Evolutionary conservation across 2,888 invertebrate species (phyloP).

Genomic region (Athalia circularis): DNA sequence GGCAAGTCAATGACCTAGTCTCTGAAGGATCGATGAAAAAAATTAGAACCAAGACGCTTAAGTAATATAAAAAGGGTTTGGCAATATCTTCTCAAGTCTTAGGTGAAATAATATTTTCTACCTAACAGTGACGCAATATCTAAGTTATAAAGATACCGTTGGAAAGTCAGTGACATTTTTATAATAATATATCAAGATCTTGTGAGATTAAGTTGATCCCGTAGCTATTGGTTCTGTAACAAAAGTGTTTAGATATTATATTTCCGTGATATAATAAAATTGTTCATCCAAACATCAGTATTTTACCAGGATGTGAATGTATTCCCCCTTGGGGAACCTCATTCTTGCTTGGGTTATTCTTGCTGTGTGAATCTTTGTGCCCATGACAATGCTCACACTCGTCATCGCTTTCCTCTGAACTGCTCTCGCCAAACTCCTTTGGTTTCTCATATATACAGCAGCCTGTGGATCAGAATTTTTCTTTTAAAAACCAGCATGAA

Average conservation of each 20-base stretch:
- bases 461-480: constrained; percentile 76
- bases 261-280: not conserved
- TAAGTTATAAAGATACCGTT: constrained; percentile 9
- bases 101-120: not conserved
- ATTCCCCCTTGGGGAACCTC: constrained; percentile 54
- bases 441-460: constrained; percentile 97
- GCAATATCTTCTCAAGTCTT: constrained; percentile 26
- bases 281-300: not conserved
- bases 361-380: constrained; percentile 75
- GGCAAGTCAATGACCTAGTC: not conserved
- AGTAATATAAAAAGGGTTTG: not conserved
- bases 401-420: constrained; percentile 87
- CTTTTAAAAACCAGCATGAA: constrained; percentile 18
- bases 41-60: constrained; percentile 8
- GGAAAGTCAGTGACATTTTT: constrained; percentile 11
- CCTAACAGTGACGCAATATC: constrained; percentile 16
- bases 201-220: constrained; percentile 57
- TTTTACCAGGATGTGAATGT: constrained; percentile 26
- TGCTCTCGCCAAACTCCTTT: constrained; percentile 91
- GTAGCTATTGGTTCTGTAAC: constrained; percentile 64
- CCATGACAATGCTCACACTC: constrained; percentile 93
- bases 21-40: not conserved
- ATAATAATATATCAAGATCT: not conserved
- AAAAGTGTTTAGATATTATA: constrained; percentile 44
- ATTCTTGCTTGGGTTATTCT: constrained; percentile 57